phyloP scores from a whole-genome alignment of 2,797 vertebrate species.

The Staurois parvus region DNA sequence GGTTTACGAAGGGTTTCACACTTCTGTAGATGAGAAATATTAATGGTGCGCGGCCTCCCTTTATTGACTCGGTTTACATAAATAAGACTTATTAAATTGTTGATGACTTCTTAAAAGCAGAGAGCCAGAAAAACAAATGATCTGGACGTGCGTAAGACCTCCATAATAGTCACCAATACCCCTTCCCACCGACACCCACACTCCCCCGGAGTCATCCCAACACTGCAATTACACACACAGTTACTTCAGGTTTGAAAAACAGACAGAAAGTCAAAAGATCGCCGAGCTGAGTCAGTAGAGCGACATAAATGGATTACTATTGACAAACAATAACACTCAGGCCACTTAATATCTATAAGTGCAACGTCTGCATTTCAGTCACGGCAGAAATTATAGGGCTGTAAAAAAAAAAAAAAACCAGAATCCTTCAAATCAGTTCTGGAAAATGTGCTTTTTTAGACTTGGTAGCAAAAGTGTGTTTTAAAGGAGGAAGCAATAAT shows the following conservation, averaged over 20 bases:
- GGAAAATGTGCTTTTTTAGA: too few relatives aligned
- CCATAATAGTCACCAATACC: slow-evolving; percentile 14
- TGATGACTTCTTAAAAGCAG: background rate
- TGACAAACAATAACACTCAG: background rate
- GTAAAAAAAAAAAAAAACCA: background rate
- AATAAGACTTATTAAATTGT: slow-evolving; percentile 33
- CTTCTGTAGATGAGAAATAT: slow-evolving; percentile 9
- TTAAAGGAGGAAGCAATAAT: too few relatives aligned
- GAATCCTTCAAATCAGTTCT: background rate
- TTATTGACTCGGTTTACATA: slow-evolving; percentile 50
- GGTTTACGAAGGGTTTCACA: background rate
- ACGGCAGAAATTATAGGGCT: background rate
- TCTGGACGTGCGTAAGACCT: slow-evolving; percentile 26
- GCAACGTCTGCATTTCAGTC: background rate
- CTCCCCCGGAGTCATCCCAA: slow-evolving; percentile 44
- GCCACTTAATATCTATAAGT: background rate
- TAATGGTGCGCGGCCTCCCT: slow-evolving; percentile 31
- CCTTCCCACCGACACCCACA: background rate
- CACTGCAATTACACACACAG: slow-evolving; percentile 44
- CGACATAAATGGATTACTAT: slow-evolving; percentile 16
- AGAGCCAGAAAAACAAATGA: background rate
- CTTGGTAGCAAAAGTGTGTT: too few relatives aligned
- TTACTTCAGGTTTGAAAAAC: slow-evolving; percentile 31
- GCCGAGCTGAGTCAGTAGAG: background rate
- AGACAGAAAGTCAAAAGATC: background rate